Evolutionary conservation across 2,113 vertebrate species (phyloP), one percentile per base, ranked within the genome.

Genomic region (Salvelinus sp.): DNA sequence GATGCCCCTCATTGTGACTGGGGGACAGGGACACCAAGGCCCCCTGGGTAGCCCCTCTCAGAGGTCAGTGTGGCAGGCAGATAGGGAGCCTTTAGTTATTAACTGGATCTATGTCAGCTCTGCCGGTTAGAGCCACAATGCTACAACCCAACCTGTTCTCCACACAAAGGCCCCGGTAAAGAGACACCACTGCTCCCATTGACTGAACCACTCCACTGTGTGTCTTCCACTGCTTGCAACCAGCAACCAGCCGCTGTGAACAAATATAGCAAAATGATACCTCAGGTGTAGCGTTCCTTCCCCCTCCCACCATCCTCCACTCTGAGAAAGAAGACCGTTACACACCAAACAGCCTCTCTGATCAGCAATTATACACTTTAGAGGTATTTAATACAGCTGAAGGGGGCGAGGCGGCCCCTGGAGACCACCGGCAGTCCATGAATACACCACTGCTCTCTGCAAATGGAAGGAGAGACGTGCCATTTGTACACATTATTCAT

Each of bases 281-380:
- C 83, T 77, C 80, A 91, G 88, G 89, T 88, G 85, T 86, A 81
- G 80, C 74, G 62, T 90, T 90, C 78, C 85, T 87, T 82, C 81
- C 18, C 23, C 25, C 18, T 33, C 75, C 80, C 23, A 9, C 76
- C 78, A 77, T 44, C 71, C 67, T 78, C 77, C 69, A 81, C 85
- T 16, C 75, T 77, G 47, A 89, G 88, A 90, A 89, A 83, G 88
- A 89, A 88, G 85, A 86, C 85, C 83, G 88, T 88, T 88, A 87
- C 82, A 88, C 88, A 81, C 76, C 82, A 87, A 85, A 91, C 88
- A 82, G 80, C 84, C 83, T 90, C 90, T 90, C 86, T 89, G 89
- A 91, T 93, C 89, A 89, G 86, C 91, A 94, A 93, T 93, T 93
- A 92, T 91, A 86, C 90, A 90, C 92, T 91, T 91, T 89, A 82